Base-by-base conservation (phyloP, 2,113 vertebrate species). In the Crotalus helleri region DNA sequence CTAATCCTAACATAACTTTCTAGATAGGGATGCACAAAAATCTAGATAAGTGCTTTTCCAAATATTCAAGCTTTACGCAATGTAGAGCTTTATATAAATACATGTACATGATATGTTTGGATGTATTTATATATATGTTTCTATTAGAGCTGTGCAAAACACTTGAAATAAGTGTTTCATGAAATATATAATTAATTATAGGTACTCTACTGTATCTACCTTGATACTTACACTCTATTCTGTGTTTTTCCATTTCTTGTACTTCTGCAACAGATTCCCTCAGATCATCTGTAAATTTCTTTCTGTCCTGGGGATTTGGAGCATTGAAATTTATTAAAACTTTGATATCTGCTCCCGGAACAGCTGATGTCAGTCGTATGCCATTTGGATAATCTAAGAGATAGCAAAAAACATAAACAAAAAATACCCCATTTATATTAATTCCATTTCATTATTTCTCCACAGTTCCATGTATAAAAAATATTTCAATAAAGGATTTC, bases 191-290 rank as follows among this genome's bases (percentile, higher is more conserved):
- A 58, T 92, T 87, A 92, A 49, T 90, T 92, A 81, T 93, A 94
- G 95, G 91, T 23, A n/a, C 88, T 93, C 91, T 86, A 15, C 64
- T 91, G 1, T 92, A 94, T 89, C 90, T 96, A 95, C 92, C 94
- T 94, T 95, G 94, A 90, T 96, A 96, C 99, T 99, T 94, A 99
- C 99, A 98, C 96, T 99, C 99, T 97, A 99, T 99, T 95, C 99
- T 98, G 98, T 99, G 99, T 96, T 99, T 99, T 97, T 99, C 99
- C 99, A 99, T 99, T 97, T 99, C 99, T 96, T 99, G 99, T 90
- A 99, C 99, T 95, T 99, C 99, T 0, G 99, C 99, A 12, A 99
- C 98, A 5, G 99, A 99, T 93, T 99, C 99, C 94, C 99, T 98
- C 93, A 99, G 97, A 95, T 99, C 99, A 19, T 99, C 99, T 0